A percentile compares a stretch with the other conserved stretches of the same genome.
Conservation (phyloP, 2,113 vertebrate genomes). For the Pomatorhinus ruficollis region DNA sequence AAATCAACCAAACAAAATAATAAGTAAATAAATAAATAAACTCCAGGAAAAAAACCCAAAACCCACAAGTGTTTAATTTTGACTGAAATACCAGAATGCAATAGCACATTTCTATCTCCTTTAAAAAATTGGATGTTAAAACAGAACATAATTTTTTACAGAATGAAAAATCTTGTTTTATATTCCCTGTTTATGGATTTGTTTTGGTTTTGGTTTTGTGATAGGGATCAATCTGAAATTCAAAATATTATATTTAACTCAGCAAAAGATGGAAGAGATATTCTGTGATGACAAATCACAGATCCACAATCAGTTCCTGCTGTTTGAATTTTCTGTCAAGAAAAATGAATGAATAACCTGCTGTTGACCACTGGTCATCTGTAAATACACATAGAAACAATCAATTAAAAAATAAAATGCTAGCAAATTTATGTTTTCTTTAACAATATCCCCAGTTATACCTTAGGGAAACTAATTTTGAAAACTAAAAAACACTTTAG, state of each 20-base stretch:
- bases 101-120: not conserved
- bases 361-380: not conserved
- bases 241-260: not conserved
- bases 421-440: not conserved
- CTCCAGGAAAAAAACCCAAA: no score
- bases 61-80: accelerated
- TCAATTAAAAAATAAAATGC: not conserved
- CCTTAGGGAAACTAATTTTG: not conserved
- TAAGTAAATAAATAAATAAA: not conserved
- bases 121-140: not conserved
- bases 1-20: not conserved
- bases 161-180: not conserved
- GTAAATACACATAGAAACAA: not conserved
- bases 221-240: not conserved
- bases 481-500: not conserved
- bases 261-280: not conserved
- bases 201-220: not conserved
- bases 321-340: not conserved
- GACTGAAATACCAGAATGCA: not conserved
- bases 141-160: not conserved
- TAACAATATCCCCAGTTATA: not conserved
- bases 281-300: not conserved
- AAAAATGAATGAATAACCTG: not conserved
- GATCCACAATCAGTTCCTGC: not conserved
- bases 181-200: not conserved